Evolutionary conservation across 2,113 vertebrate genomes (phyloP), one percentile per base, ranked within the genome.

Genomic region (Tretioscincus oriximinensis): DNA sequence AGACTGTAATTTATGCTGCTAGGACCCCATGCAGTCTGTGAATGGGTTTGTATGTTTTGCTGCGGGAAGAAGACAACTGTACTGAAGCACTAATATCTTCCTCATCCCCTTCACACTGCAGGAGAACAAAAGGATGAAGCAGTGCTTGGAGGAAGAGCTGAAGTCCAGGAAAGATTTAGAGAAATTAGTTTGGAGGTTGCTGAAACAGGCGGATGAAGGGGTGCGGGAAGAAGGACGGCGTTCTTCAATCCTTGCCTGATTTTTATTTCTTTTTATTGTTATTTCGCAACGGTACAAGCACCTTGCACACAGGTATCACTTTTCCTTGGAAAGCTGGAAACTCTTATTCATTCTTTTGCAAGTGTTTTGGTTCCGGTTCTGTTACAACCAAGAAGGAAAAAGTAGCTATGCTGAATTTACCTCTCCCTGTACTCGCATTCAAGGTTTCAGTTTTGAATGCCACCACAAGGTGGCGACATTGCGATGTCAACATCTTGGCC

Each of bases 51-150:
- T 66, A 5, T 26, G 22, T 63, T 26, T 35, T 5, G 12, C 45
- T 78, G 58, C 21, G 16, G 9, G n/a, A 26, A 21, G 61, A 31
- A 1, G 24, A 35, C n/a, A 64, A n/a, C 26, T 51, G 18, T 45
- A 24, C 6, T 26, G 45, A 3, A 18, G 11, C 26, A 0, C 18
- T 24, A 51, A 21, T 74, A 4, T 68, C 28, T 70, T 31, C 63
- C 22, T 67, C 54, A 24, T 28, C 72, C 45, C 86, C 81, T 84
- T 78, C 14, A 18, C 29, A 22, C 79, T 5, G 0, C 88, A 99
- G 98, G 98, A 99, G 90, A 99, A 97, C 80, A 98, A 97, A 92
- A 96, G 96, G 93, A 99, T 99, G 97, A 99, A 97, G 79, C 98
- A 99, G 86, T 97, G 97, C 86, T 94, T 99, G 93, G 98, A 99